phyloP scores from a whole-genome alignment of 2,888 invertebrate genomes.

The Amphimallon solstitiale region DNA sequence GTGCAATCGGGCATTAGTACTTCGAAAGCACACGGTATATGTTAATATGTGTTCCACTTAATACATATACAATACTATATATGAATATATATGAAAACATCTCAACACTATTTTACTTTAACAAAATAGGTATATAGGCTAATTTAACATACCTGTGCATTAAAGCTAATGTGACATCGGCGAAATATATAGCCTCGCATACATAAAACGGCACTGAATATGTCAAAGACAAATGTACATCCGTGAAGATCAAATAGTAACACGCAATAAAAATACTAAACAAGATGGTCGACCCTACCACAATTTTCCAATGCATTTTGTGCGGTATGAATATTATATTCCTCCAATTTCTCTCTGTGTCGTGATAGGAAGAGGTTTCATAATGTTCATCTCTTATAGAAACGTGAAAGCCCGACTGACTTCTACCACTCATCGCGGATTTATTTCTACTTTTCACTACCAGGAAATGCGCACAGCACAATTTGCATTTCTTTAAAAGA shows the following conservation, averaged over 20 bases:
- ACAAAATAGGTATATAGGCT: too few species aligned
- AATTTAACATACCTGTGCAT: slow-evolving; percentile 29
- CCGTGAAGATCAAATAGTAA: slow-evolving; percentile 30
- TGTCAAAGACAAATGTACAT: not conserved
- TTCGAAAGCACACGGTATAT: too few species aligned
- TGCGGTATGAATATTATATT: slow-evolving; percentile 26
- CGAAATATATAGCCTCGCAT: slow-evolving; percentile 24
- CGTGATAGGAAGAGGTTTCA: not conserved
- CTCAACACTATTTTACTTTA: too few species aligned
- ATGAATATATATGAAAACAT: too few species aligned
- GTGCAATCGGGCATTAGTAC: too few species aligned
- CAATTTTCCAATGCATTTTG: slow-evolving; percentile 22
- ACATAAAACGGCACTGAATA: slow-evolving; percentile 12
- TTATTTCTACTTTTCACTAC: not conserved
- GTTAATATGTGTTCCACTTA: too few species aligned
- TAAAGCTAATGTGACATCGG: slow-evolving; percentile 14
- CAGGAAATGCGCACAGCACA: too few species aligned
- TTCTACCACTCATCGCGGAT: not conserved
- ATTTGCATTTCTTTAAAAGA: too few species aligned
- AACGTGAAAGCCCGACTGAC: not conserved
- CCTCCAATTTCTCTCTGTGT: slow-evolving; percentile 25
- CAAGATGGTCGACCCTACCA: slow-evolving; percentile 7
- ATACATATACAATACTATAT: too few species aligned
- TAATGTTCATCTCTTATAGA: slow-evolving; percentile 2
- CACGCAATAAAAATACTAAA: slow-evolving; percentile 10